These are phyloP conservation scores for Vidua macroura DNA, from an alignment of 2,113 vertebrate genomes.

Conservation along the genomic window DNA sequence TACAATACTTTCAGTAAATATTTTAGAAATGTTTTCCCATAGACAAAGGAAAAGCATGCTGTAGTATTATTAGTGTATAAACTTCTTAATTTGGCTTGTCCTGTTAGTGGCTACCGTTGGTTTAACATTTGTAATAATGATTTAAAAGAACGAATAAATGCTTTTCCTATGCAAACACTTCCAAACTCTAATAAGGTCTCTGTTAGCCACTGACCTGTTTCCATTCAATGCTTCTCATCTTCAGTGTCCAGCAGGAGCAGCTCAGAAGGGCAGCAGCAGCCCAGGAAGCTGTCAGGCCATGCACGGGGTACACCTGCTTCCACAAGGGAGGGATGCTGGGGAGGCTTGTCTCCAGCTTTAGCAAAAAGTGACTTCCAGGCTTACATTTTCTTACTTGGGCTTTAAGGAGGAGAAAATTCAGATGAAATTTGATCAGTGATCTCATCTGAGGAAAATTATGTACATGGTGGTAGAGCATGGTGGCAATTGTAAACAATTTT, in stretches of 20 bases:
- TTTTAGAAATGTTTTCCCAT: not conserved
- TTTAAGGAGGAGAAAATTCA: not conserved
- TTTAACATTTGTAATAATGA: not conserved
- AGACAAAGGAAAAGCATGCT: not conserved
- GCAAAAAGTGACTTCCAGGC: not conserved
- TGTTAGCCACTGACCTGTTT: not conserved
- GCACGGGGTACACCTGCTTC: not conserved
- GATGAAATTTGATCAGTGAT: not conserved
- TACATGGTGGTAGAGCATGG: not conserved
- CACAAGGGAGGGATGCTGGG: not conserved
- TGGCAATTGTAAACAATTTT: not conserved
- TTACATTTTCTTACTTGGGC: not conserved
- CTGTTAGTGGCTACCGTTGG: not conserved
- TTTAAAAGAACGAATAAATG: not conserved
- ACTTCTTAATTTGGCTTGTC: not conserved
- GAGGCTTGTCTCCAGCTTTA: not conserved
- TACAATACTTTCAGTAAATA: not conserved
- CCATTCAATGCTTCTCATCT: not conserved
- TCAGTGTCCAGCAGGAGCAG: not conserved
- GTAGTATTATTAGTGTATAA: not conserved
- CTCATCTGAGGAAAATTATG: not conserved
- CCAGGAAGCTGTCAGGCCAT: not conserved
- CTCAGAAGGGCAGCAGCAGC: not conserved
- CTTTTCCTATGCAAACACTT: not conserved
- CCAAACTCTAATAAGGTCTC: not conserved